These are phyloP conservation scores for Sula dactylatra DNA, from an alignment of 2,113 vertebrate species.

Conservation along the genomic window DNA sequence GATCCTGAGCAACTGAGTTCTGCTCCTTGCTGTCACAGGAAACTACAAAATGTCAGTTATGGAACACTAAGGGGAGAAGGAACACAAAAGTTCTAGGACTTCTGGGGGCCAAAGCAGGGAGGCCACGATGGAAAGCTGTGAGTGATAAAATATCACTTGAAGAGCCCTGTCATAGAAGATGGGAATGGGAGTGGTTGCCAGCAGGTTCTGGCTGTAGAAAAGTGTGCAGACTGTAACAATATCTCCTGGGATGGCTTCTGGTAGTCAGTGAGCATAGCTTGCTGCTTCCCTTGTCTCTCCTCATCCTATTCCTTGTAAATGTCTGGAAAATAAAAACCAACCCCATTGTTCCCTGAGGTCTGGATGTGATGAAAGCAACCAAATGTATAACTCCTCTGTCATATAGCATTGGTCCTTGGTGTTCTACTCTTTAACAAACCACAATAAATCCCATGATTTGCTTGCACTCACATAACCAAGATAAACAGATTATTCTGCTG, in stretches of 20 bases:
- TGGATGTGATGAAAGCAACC: not conserved
- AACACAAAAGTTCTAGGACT: not conserved
- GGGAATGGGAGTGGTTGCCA: not conserved
- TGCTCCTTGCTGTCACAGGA: not conserved
- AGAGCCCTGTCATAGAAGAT: not conserved
- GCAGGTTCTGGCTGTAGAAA: not conserved
- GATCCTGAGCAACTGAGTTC: not conserved
- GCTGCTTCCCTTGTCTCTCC: not conserved
- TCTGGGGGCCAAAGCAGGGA: not conserved
- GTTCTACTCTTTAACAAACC: not conserved
- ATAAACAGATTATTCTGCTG: not conserved
- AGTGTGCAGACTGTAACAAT: not conserved
- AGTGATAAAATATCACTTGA: not conserved
- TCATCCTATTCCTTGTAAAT: not conserved
- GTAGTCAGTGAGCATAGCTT: not conserved
- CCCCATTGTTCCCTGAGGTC: not conserved
- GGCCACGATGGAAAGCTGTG: not conserved
- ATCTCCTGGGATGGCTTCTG: not conserved
- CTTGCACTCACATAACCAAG: not conserved
- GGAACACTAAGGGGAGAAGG: not conserved
- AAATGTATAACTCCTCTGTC: not conserved
- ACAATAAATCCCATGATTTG: not conserved
- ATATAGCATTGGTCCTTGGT: not conserved
- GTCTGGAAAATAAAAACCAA: not conserved
- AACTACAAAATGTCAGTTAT: not conserved